phyloP scores from a whole-genome alignment of 2,888 invertebrate species.

The Petrolisthes manimaculis region DNA sequence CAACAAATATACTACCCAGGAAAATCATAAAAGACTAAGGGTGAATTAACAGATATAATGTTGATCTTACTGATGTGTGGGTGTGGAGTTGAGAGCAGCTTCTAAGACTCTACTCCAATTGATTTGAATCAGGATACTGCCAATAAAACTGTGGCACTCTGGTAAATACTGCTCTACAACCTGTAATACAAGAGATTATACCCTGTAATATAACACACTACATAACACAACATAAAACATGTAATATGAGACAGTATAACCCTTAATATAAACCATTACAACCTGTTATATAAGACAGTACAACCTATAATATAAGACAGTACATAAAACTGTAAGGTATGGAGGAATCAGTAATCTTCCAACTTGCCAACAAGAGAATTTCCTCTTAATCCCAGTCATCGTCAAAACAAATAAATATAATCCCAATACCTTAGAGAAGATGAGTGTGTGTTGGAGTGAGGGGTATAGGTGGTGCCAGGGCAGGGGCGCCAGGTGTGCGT shows the following conservation, averaged over 20 bases:
- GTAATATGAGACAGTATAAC: background rate
- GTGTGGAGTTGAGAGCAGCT: background rate
- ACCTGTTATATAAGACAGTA: too few relatives aligned
- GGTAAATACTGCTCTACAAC: slow-evolving; percentile 78
- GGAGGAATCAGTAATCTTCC: too few relatives aligned
- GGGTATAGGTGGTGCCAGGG: slow-evolving; percentile 83
- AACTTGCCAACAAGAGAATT: too few relatives aligned
- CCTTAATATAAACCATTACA: too few relatives aligned
- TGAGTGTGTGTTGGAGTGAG: slow-evolving; percentile 77
- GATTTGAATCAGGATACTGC: slow-evolving; percentile 78
- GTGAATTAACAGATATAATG: background rate
- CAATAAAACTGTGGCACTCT: slow-evolving; percentile 80
- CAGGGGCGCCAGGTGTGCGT: slow-evolving; percentile 76
- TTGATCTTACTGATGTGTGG: background rate
- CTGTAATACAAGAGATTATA: slow-evolving; percentile 67
- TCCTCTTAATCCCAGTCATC: background rate
- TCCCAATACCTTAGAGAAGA: slow-evolving; percentile 75
- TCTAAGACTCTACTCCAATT: slow-evolving; percentile 74
- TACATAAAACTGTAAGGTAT: background rate
- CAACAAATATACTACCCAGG: background rate
- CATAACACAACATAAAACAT: background rate
- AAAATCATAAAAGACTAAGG: background rate
- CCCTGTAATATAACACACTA: background rate
- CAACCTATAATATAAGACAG: too few relatives aligned
- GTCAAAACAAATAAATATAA: background rate